Base-by-base conservation (phyloP, 2,888 invertebrate species). In the Silvanus unidentatus region DNA sequence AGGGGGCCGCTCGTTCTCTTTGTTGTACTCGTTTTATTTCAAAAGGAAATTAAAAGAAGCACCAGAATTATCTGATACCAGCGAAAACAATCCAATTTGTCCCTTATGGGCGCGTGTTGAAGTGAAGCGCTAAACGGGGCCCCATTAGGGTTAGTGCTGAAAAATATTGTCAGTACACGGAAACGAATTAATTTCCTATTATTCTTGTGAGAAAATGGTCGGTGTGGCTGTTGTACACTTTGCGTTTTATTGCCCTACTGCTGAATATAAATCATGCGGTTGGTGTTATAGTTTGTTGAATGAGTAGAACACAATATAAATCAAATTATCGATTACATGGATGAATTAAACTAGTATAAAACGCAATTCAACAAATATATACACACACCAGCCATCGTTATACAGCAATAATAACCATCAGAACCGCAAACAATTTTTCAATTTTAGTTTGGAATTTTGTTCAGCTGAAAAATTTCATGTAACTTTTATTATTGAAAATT, bases 401-500 rank as follows among this genome's bases (percentile, higher is more conserved):
- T 12, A 32, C 13, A 22, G 8, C 8, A 22, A 22, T 8, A 22
- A 22, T 22, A 22, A 22, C 22, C 22, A 22, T 22, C 22, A 22
- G 22, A 22, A 22, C 22, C 32, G 32, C 15, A 22, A 16, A 13
- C n/a, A 15, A 40, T 30, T 30, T 40, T 40, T 40, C 40, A 40
- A 40, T 40, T 37, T 13, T 4, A 37, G 10, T 15, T 37, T 32
- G 39, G 27, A 48, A 42, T 32, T 42, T 37, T 32, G 39, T 42
- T 39, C 40, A 42, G 34, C 42, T 39, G 47, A 48, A 52, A 40
- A 50, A 50, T 54, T 57, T 54, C 59, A 55, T 56, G 54, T 55
- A 58, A 55, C 49, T 57, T 56, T 56, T 54, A 58, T 57, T 52
- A 55, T 53, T 40, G 50, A 49, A 55, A 57, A 59, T 58, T 57